These are phyloP conservation scores for Bombus superbus DNA, from an alignment of 1,140 invertebrate species.

Conservation along the genomic window DNA sequence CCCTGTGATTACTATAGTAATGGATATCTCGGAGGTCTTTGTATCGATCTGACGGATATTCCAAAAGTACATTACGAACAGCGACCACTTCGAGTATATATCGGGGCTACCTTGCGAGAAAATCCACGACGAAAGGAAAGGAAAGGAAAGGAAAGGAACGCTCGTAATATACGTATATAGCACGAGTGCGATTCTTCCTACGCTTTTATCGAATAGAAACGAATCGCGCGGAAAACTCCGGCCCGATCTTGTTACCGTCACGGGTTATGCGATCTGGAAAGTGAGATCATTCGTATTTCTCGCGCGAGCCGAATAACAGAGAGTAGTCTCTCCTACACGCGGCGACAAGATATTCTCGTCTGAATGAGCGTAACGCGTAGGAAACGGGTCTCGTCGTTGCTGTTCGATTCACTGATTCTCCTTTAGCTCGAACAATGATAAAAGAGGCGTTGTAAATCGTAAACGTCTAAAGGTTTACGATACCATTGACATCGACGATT, in stretches of 20 bases:
- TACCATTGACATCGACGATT: neutral
- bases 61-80: neutral
- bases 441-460: neutral
- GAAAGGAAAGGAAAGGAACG: neutral
- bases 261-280: slow-evolving; percentile 45
- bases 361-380: slow-evolving; percentile 1
- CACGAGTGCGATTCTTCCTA: neutral
- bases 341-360: slow-evolving; percentile 20
- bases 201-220: slow-evolving; percentile 37
- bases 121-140: neutral
- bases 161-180: neutral
- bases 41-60: slow-evolving; percentile 50
- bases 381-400: neutral
- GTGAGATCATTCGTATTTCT: slow-evolving; percentile 30
- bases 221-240: slow-evolving; percentile 35
- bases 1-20: neutral
- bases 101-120: slow-evolving; percentile 1
- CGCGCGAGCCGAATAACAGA: slow-evolving; percentile 2
- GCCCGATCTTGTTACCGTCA: slow-evolving; percentile 41
- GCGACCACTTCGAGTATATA: neutral
- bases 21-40: slow-evolving; percentile 9
- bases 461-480: neutral
- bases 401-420: neutral
- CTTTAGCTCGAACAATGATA: neutral
- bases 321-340: slow-evolving; percentile 6